Base-by-base conservation (phyloP, 2,113 vertebrate species). In the Podarcis raffonei region DNA sequence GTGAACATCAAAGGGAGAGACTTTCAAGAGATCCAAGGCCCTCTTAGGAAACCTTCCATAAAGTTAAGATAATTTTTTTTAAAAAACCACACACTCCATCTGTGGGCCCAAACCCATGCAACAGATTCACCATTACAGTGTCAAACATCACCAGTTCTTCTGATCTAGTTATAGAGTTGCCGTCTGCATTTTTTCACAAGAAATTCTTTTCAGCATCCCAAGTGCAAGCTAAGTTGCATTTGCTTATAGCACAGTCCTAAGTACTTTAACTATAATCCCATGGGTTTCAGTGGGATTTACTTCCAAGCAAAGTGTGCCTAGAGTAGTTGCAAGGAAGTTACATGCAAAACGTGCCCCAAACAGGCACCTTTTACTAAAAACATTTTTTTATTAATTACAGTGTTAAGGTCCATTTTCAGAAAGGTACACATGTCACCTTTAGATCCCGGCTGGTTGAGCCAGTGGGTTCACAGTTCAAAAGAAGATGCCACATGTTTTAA, bases 341-440 rank as follows among this genome's bases (percentile, higher is more conserved):
- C 59, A 88, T 0, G 81, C 80, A 0, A 42, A 18, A 68, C 35
- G 0, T 0, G 0, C 32, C 30, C 39, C 66, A 79, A 48, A 23
- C 9, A 13, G 25, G 12, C 59, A 53, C 76, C 25, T 53, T 27
- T 79, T 79, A 5, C 48, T 11, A 83, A 35, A 5, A 1, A 39
- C 39, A 39, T 39, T 42, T 42, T 42, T 42, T 42, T 48, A 11
- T 35, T 11, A 22, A 22, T 77, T 8, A 72, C 2, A 80, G 22
- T n/a, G 72, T 7, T 22, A 27, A 32, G 20, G 1, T 32, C 4
- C 16, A 72, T 53, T 42, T 12, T 18, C 39, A n/a, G 42, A 11
- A 71, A 48, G 27, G 20, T n/a, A 83, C 27, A 69, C 3, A 37
- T 27, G 35, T 37, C 32, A 42, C 22, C 18, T 65, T 65, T 62